Evolutionary conservation across 2,113 vertebrate genomes (phyloP), one percentile per base, ranked within the genome.

Genomic region (Beaufortia kweichowensis): DNA sequence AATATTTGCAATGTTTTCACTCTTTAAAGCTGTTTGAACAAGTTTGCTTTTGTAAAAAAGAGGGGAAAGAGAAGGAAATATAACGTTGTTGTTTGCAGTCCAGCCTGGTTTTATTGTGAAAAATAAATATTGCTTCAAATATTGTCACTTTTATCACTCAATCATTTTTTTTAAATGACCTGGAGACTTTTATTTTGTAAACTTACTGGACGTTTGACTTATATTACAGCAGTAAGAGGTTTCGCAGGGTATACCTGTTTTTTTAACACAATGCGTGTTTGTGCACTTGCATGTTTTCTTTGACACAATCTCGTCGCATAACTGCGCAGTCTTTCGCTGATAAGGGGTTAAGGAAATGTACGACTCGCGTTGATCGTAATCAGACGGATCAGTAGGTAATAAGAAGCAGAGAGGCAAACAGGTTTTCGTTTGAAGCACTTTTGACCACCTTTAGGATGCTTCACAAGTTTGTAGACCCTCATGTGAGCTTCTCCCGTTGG

Each of bases 41-140:
- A 43, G 39, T 73, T 61, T 73, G 56, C 70, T 60, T 72, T 28
- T 72, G 69, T 28, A 72, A 60, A 12, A 72, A 26, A 29, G 17
- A 17, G 6, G 3, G 33, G 11, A 55, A 69, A 19, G 21, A 2
- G 2, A 57, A 72, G 15, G 55, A 59, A 35, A 43, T 72, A 55
- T 41, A 29, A 2, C 67, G 33, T 56, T 2, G 29, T 5, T 46
- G 12, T 46, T 10, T 46, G 12, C 15, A 46, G 3, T 46, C 43
- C 43, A 17, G 14, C 15, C 15, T 17, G 14, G 14, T 12, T 35
- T 9, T 12, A 7, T 19, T 19, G 48, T 8, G 2, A n/a, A 19
- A n/a, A 17, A n/a, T 8, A 50, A 50, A 11, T 4, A 46, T 46
- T 14, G 5, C 12, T 14, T 46, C 3, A 46, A 19, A 14, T 19